Conservation (phyloP, 1,140 invertebrate genomes). For the Caenorhabditis inopinata region DNA sequence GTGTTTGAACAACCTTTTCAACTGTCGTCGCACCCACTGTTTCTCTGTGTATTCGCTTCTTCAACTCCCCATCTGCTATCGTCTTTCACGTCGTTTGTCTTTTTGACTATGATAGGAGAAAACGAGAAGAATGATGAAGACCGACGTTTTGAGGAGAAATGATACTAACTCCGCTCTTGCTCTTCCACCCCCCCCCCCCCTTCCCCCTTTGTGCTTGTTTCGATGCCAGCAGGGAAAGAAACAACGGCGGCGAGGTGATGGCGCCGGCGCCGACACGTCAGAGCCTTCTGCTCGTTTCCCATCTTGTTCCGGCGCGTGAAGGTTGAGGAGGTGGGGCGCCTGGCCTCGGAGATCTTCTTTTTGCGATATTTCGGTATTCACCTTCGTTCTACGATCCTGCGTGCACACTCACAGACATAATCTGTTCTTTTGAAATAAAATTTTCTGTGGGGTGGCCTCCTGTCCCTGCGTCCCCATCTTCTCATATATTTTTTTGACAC, state of each 20-base stretch:
- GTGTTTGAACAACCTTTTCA: conserved; percentile 28
- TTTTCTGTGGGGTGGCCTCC: neutral
- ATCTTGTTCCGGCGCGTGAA: neutral
- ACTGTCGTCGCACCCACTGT: conserved; percentile 9
- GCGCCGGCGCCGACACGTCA: neutral
- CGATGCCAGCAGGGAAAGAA: neutral
- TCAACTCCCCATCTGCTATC: neutral
- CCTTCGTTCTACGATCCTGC: neutral
- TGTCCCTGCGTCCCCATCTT: neutral
- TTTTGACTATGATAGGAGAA: conserved; percentile 21
- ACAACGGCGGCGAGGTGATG: neutral
- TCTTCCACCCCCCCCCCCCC: too few species aligned
- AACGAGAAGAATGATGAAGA: too few species aligned
- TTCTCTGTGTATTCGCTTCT: neutral
- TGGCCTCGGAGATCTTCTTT: neutral
- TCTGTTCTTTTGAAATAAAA: neutral
- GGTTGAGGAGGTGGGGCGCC: neutral
- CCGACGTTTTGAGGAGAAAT: neutral
- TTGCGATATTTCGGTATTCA: neutral
- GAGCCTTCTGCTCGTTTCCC: neutral
- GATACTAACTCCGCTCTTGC: neutral
- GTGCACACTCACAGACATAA: neutral
- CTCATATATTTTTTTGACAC: neutral
- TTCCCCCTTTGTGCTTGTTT: neutral
- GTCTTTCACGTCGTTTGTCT: neutral